phyloP scores from a whole-genome alignment of 2,888 invertebrate genomes.

The Augochlorella aurata region DNA sequence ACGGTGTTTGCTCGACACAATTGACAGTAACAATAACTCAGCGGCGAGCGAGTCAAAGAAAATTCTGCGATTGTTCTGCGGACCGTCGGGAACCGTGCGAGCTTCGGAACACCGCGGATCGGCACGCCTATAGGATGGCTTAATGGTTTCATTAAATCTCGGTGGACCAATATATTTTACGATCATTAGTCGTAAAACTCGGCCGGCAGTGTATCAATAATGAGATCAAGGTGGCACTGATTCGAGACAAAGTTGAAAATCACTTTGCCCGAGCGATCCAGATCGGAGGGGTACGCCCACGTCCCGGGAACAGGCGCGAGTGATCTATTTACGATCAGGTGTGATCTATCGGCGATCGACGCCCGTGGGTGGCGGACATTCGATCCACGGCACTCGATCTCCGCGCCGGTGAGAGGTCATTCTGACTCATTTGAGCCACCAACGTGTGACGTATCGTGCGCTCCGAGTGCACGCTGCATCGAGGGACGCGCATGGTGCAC shows the following conservation, averaged over 20 bases:
- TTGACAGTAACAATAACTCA: slow-evolving; percentile 6
- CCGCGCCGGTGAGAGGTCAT: slow-evolving; percentile 59
- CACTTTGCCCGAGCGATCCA: slow-evolving; percentile 46
- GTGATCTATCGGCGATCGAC: slow-evolving; percentile 69
- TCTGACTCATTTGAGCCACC: slow-evolving; percentile 67
- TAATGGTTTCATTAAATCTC: background rate
- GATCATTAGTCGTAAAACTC: slow-evolving; percentile 8
- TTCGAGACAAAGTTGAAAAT: slow-evolving; percentile 58
- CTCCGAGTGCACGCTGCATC: background rate
- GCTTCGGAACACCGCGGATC: background rate
- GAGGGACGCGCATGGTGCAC: background rate
- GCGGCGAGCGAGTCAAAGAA: background rate
- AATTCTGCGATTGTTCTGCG: background rate
- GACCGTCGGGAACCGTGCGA: background rate
- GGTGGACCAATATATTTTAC: background rate
- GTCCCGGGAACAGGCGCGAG: slow-evolving; percentile 39
- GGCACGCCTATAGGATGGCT: background rate
- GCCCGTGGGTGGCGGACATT: slow-evolving; percentile 66
- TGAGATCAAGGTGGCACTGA: slow-evolving; percentile 53
- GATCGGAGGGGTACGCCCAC: slow-evolving; percentile 49
- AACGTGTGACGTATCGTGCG: slow-evolving; percentile 44
- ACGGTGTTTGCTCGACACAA: background rate
- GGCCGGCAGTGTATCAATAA: slow-evolving; percentile 42
- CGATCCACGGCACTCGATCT: slow-evolving; percentile 59
- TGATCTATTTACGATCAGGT: slow-evolving; percentile 67